These are phyloP conservation scores for Sebastes steindachneri DNA, from an alignment of 2,797 vertebrate genomes.

Conservation along the genomic window DNA sequence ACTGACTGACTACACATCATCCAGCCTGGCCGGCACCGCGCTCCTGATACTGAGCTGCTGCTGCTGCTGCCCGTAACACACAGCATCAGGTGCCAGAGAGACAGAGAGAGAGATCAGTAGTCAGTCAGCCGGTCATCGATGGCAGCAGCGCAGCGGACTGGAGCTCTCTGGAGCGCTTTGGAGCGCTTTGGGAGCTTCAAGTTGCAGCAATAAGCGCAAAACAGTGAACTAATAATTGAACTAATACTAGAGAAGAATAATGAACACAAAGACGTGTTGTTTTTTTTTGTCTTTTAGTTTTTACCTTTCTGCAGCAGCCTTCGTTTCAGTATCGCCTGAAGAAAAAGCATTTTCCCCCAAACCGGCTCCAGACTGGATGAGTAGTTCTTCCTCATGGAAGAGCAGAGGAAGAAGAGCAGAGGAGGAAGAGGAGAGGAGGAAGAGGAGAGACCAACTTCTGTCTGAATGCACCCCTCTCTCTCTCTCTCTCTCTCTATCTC, in stretches of 20 bases:
- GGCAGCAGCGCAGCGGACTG: neutral
- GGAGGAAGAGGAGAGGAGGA: slow-evolving; percentile 47
- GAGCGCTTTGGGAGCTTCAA: neutral
- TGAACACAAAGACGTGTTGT: neutral
- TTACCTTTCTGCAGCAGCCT: slow-evolving; percentile 84
- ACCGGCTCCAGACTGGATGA: slow-evolving; percentile 42
- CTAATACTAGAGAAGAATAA: neutral
- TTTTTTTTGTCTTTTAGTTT: neutral
- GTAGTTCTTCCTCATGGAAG: slow-evolving; percentile 57
- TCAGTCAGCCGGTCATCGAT: neutral
- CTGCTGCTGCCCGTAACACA: neutral
- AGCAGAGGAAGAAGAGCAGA: slow-evolving; percentile 47
- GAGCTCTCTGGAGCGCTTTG: neutral
- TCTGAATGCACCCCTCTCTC: slow-evolving; percentile 6
- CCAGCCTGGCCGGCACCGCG: neutral
- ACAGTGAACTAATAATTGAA: neutral
- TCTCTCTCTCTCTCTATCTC: neutral
- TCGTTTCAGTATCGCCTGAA: slow-evolving; percentile 83
- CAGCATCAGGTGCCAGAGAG: neutral
- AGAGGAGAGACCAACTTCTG: slow-evolving; percentile 38
- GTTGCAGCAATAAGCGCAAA: neutral
- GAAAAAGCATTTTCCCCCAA: slow-evolving; percentile 82
- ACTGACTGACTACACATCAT: neutral
- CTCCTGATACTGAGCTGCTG: neutral
- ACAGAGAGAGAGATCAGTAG: neutral